phyloP scores from a whole-genome alignment of 2,797 vertebrate genomes.

The Poeciliopsis infans region DNA sequence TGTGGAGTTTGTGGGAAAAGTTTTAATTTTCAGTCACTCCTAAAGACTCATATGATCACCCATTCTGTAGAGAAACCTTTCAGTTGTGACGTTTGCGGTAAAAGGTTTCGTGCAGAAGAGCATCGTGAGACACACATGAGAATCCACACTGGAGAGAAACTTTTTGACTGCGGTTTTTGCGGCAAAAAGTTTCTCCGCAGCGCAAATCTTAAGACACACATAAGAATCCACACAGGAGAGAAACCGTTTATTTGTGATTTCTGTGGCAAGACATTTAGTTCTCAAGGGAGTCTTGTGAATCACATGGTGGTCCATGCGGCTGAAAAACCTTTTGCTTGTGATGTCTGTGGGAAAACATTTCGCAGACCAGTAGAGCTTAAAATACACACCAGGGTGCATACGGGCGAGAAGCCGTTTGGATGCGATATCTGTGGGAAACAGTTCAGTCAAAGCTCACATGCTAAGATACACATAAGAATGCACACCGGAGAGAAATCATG shows the following conservation, averaged over 20 bases:
- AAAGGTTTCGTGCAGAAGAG: background rate
- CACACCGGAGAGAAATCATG: constrained; percentile 4
- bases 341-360: constrained; percentile 7
- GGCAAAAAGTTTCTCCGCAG: background rate
- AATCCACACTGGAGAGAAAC: background rate
- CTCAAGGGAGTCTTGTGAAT: background rate
- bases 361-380: constrained; percentile 1
- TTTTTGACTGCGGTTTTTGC: background rate
- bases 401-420: constrained; percentile 2
- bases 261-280: constrained; percentile 7
- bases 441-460: constrained; percentile 3
- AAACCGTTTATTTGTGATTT: constrained; percentile 4
- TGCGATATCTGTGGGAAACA: background rate
- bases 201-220: background rate
- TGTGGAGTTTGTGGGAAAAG: constrained; percentile 5
- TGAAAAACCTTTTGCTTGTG: background rate
- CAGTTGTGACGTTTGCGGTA: background rate
- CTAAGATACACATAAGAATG: background rate
- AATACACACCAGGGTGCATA: background rate
- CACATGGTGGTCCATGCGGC: background rate
- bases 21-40: background rate
- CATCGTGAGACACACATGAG: constrained; percentile 1
- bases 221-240: constrained; percentile 4
- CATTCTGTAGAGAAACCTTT: constrained; percentile 3
- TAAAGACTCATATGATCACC: constrained; percentile 2